Evolutionary conservation across 2,113 vertebrate genomes (phyloP).

Genomic region (Apodemus speciosus): DNA sequence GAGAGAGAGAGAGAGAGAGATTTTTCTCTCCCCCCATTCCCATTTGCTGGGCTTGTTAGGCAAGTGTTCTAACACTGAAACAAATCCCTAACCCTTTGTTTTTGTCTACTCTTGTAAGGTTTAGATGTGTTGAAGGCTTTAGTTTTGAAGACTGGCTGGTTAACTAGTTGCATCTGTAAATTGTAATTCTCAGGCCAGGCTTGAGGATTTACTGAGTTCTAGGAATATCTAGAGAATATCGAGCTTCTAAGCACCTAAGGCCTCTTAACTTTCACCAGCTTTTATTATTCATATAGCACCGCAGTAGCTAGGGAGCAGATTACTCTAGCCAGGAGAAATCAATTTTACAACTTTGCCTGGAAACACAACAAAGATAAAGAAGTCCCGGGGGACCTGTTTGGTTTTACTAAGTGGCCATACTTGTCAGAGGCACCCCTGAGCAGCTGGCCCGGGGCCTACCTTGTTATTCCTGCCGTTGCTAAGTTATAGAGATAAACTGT

Average conservation of each 20-base stretch:
- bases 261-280: conserved; percentile 11
- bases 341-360: conserved; percentile 44
- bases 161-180: conserved; percentile 1
- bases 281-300: conserved; percentile 30
- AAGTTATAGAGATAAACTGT: conserved; percentile 28
- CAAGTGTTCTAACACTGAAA: neutral
- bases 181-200: neutral
- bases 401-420: conserved; percentile 30
- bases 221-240: neutral
- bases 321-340: neutral
- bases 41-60: neutral
- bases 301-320: neutral
- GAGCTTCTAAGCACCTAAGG: neutral
- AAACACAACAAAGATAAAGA: conserved; percentile 44
- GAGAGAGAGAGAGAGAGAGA: too few relatives aligned
- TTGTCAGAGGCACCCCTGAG: conserved; percentile 39
- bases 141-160: conserved; percentile 8
- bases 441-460: neutral
- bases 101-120: neutral
- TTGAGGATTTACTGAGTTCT: neutral
- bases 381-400: neutral
- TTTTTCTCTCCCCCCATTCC: neutral
- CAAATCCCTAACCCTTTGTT: neutral
- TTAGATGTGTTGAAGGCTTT: neutral
- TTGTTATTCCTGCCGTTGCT: conserved; percentile 41